Evolutionary conservation across 1,140 invertebrate genomes (phyloP).

Genomic region (Tetraneura akinire): DNA sequence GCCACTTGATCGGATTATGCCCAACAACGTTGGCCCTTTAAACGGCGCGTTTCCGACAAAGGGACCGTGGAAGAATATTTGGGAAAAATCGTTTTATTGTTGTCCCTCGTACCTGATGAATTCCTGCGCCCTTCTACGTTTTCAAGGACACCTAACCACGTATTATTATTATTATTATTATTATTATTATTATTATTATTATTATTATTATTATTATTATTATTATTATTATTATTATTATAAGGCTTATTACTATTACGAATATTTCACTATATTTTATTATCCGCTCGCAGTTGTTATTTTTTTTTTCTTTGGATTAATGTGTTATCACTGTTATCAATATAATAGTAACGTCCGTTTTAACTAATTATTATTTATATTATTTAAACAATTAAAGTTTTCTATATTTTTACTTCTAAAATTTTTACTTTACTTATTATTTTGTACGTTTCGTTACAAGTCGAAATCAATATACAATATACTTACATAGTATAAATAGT

Average conservation of each 20-base stretch:
- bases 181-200: no score
- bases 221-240: no score
- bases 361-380: no score
- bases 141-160: constrained; percentile 1
- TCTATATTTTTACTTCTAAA: no score
- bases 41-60: constrained; percentile 6
- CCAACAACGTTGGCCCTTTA: not conserved
- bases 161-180: no score
- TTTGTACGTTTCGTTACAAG: constrained; percentile 9
- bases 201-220: no score
- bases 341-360: no score
- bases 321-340: not conserved
- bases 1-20: constrained; percentile 31
- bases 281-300: constrained; percentile 3
- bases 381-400: no score
- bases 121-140: constrained; percentile 11
- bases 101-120: constrained; percentile 18
- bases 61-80: not conserved
- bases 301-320: constrained; percentile 26
- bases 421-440: no score
- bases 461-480: constrained; percentile 2
- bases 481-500: no score
- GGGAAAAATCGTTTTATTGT: constrained; percentile 42
- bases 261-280: no score
- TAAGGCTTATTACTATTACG: no score